Conservation (phyloP, 2,113 vertebrate species). For the Serinus canaria region DNA sequence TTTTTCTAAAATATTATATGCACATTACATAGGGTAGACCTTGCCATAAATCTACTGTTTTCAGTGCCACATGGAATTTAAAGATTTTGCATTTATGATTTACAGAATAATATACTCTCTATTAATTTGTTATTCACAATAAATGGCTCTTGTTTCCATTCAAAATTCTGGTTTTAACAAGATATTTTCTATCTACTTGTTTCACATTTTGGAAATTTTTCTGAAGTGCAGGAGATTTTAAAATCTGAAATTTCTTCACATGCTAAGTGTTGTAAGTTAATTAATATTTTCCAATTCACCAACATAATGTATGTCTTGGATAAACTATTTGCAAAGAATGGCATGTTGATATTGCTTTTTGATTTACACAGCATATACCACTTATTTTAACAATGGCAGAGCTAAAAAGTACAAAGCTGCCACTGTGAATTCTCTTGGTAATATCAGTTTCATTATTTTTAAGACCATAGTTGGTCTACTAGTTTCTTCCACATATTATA, state of each 20-base stretch:
- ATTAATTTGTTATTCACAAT: background rate
- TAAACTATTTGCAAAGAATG: background rate
- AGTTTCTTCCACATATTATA: background rate
- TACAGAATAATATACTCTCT: background rate
- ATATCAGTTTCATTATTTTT: conserved; percentile 21
- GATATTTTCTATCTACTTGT: background rate
- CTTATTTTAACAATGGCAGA: background rate
- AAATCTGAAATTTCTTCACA: background rate
- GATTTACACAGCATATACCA: background rate
- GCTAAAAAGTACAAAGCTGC: background rate
- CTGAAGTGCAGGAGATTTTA: background rate
- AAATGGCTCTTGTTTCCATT: background rate
- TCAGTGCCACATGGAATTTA: background rate
- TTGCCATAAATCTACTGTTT: background rate
- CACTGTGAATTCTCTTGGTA: background rate
- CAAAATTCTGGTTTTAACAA: background rate
- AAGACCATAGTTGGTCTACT: background rate
- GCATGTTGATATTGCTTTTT: background rate
- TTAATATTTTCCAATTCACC: background rate
- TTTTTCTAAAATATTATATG: background rate
- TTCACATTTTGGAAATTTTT: background rate
- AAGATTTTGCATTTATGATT: background rate
- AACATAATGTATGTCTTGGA: background rate
- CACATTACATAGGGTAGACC: background rate
- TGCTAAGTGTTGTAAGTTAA: background rate